Percentiles rank a stretch among this genome's conserved stretches.
Evolutionary conservation across 2,113 vertebrate species (phyloP).

Genomic region (Dromiciops gliroides): DNA sequence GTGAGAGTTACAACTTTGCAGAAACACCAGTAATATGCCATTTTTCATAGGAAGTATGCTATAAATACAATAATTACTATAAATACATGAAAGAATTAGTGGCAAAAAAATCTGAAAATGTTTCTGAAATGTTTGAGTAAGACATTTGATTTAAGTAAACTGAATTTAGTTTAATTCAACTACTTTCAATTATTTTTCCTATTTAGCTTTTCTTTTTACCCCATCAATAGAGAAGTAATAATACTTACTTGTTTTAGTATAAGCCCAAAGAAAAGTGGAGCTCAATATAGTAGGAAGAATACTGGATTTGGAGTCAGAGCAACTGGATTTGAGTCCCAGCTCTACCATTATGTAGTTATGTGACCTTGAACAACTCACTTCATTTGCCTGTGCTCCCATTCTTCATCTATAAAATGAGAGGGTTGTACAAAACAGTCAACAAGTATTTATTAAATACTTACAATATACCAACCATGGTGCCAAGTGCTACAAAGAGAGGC

Average conservation of each 20-base stretch:
- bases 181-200: not conserved
- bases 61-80: not conserved
- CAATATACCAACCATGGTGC: too few species aligned
- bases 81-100: not conserved
- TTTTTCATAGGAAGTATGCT: not conserved
- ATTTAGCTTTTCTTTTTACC: not conserved
- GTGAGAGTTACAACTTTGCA: not conserved
- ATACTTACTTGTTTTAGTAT: not conserved
- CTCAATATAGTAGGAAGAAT: not conserved
- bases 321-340: too few species aligned
- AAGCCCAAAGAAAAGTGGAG: conserved; percentile 24
- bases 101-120: not conserved
- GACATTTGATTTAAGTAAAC: not conserved
- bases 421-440: too few species aligned
- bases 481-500: too few species aligned
- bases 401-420: too few species aligned
- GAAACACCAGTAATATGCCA: not conserved
- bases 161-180: conserved; percentile 18
- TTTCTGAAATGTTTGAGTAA: conserved; percentile 23
- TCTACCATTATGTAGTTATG: too few species aligned
- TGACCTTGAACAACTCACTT: too few species aligned
- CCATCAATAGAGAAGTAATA: not conserved
- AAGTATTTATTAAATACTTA: too few species aligned
- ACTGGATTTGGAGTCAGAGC: too few species aligned
- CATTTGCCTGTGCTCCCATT: too few species aligned